Conservation (phyloP, 2,797 vertebrate genomes). For the Lagocephalus sceleratus region DNA sequence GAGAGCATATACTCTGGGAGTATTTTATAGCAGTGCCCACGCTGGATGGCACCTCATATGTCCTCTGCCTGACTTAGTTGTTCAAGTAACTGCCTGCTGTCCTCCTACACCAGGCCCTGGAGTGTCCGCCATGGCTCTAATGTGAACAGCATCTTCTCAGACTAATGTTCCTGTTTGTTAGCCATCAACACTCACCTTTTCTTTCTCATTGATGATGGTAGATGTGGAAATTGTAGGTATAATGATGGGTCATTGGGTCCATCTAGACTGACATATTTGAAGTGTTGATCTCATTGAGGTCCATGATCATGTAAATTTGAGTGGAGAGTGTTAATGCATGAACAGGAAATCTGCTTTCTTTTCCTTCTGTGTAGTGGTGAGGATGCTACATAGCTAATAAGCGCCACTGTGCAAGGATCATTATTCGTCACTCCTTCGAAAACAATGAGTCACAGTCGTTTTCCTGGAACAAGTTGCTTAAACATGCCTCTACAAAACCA, state of each 20-base stretch:
- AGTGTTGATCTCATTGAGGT: constrained; percentile 35
- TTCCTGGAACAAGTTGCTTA: constrained; percentile 12
- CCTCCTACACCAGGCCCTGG: constrained; percentile 36
- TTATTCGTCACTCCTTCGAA: constrained; percentile 22
- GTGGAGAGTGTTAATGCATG: too few relatives aligned
- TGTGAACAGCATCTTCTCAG: constrained; percentile 56
- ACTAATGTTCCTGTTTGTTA: constrained; percentile 20
- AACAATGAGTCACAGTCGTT: constrained; percentile 19
- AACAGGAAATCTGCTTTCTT: constrained; percentile 22
- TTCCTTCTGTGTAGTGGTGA: background rate
- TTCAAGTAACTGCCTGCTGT: constrained; percentile 37
- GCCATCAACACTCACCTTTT: constrained; percentile 30
- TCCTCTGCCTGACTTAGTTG: constrained; percentile 35
- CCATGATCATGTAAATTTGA: constrained; percentile 31
- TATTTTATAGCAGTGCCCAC: constrained; percentile 33
- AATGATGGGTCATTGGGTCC: constrained; percentile 52
- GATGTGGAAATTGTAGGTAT: constrained; percentile 41
- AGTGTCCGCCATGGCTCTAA: constrained; percentile 48
- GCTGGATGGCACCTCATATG: constrained; percentile 42
- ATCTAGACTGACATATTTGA: constrained; percentile 22
- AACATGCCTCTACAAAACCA: constrained; percentile 5
- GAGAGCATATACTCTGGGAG: constrained; percentile 32
- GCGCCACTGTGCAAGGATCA: constrained; percentile 19
- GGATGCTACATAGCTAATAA: constrained; percentile 15
- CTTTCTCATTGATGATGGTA: constrained; percentile 32